These are phyloP conservation scores for Shinisaurus crocodilurus DNA, from an alignment of 2,113 vertebrate species.

Conservation along the genomic window DNA sequence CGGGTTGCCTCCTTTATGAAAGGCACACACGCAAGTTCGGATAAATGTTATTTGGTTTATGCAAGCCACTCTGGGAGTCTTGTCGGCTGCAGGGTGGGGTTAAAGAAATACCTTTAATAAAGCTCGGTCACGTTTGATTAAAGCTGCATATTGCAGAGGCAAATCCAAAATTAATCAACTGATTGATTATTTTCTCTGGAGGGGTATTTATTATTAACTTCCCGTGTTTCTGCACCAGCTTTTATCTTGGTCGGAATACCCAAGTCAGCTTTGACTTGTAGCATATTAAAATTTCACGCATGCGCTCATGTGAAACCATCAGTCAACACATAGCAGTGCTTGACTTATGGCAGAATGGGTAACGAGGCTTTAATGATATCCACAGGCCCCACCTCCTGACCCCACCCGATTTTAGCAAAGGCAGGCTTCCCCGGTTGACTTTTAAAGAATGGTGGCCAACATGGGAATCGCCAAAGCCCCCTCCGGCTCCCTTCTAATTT, in stretches of 20 bases:
- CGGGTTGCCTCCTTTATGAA: too few relatives aligned
- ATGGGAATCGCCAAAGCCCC: too few relatives aligned
- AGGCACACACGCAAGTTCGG: background rate
- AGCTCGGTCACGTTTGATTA: background rate
- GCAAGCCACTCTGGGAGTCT: background rate
- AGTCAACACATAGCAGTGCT: too few relatives aligned
- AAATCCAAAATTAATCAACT: constrained; percentile 10
- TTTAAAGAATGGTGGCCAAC: too few relatives aligned
- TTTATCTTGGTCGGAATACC: background rate
- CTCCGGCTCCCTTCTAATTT: too few relatives aligned
- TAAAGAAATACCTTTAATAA: background rate
- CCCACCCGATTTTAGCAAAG: too few relatives aligned
- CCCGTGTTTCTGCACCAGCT: background rate
- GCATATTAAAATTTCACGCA: background rate
- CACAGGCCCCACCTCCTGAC: too few relatives aligned
- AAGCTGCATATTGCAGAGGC: background rate
- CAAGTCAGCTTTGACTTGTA: background rate
- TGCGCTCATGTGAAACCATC: too few relatives aligned
- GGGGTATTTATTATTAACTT: background rate
- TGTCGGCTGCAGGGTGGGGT: too few relatives aligned
- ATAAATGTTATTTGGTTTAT: background rate
- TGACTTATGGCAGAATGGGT: too few relatives aligned
- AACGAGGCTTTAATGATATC: too few relatives aligned
- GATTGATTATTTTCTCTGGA: background rate
- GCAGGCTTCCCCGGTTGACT: too few relatives aligned